Evolutionary conservation across 2,888 invertebrate species (phyloP), one percentile per base, ranked within the genome.

Genomic region (Dioctria rufipes): DNA sequence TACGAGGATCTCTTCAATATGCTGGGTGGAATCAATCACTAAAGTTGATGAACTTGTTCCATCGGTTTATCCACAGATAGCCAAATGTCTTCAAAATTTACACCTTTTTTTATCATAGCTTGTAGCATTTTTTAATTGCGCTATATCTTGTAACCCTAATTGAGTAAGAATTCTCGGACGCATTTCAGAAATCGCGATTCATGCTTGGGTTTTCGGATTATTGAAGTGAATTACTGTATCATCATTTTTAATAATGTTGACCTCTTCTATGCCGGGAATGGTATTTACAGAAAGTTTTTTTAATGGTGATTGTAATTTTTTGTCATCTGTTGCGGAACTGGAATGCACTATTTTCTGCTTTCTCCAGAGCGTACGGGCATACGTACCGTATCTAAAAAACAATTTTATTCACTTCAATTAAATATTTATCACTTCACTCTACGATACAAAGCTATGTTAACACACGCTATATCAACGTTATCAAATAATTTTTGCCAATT

Each of bases 201-300:
- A 88, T 94, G 96, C 91, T 99, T 99, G 99, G 84, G 99, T 98
- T 91, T 99, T 99, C 73, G 99, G 99, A 90, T 99, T 99, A 90
- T 99, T 99, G 90, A 99, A 99, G 89, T 99, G 99, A 88, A 99
- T 98, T 81, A 99, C 99, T 83, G 96, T 95, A 83, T 99, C 99
- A 90, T 99, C 99, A 90, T 99, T 99, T 91, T 99, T 99, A 88
- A 99, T 98, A 96, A 99, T 99, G 90, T 99, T 99, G 81, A 98
- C 98, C 90, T 99, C 99, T 90, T 99, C 99, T 88, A 99, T 99
- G 85, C 98, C 99, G 85, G 98, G 98, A 87, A 99, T 99, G 86
- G 96, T 97, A 90, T 98, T 99, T 79, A 99, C 98, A 86, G 98
- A 96, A 84, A 99, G 90, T 90, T 99, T 99, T 90, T 99, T 99